Percentiles rank a stretch among this genome's conserved stretches.
phyloP scores from a whole-genome alignment of 2,888 invertebrate genomes.

The Luperina nickerlii region DNA sequence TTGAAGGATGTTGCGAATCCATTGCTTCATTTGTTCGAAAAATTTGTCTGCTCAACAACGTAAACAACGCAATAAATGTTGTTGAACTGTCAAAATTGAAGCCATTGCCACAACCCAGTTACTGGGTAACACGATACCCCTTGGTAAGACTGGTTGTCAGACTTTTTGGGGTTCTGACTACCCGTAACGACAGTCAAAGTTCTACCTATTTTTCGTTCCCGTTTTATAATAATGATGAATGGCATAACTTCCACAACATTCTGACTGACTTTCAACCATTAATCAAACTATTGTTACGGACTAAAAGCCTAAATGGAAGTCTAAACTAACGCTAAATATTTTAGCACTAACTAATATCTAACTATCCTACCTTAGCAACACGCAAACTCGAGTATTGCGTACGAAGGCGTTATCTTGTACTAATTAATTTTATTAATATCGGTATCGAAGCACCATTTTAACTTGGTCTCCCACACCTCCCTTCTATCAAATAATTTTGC shows the following conservation, averaged over 20 bases:
- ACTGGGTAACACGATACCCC: no score
- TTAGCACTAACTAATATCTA: slow-evolving; percentile 33
- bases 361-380: slow-evolving; percentile 52
- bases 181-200: neutral
- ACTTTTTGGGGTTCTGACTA: no score
- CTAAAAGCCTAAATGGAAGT: slow-evolving; percentile 7
- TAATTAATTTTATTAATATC: slow-evolving; percentile 82
- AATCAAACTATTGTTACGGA: slow-evolving; percentile 3
- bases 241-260: neutral
- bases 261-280: neutral
- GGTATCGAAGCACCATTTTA: slow-evolving; percentile 65
- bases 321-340: slow-evolving; percentile 32
- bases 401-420: slow-evolving; percentile 74
- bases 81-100: no score
- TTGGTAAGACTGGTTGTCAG: no score
- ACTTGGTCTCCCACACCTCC: slow-evolving; percentile 57
- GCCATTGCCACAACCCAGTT: no score
- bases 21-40: no score
- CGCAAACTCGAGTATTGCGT: slow-evolving; percentile 55
- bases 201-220: neutral
- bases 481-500: slow-evolving; percentile 5
- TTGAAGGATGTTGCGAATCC: no score
- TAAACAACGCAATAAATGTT: no score
- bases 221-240: slow-evolving; percentile 7
- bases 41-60: no score